Percentiles rank a stretch among this genome's conserved stretches.
These are phyloP conservation scores for Galerucella pusilla DNA, from an alignment of 2,888 invertebrate species.

Conservation along the genomic window DNA sequence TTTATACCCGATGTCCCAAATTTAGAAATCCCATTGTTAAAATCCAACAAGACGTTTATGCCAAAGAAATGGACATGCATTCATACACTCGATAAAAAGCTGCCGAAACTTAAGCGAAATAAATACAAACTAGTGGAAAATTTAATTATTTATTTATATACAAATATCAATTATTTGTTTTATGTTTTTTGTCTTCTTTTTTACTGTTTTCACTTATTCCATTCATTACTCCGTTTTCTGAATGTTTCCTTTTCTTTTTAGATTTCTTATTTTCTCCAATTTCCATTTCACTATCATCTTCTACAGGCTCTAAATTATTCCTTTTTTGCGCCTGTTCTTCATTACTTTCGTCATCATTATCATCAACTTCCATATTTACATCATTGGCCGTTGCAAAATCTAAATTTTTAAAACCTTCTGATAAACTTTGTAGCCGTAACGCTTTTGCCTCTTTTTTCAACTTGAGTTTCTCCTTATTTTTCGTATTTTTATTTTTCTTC, in stretches of 20 bases:
- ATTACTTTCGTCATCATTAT: slow-evolving; percentile 9
- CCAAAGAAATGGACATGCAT: too few species aligned
- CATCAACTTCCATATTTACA: slow-evolving; percentile 28
- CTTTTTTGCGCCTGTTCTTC: slow-evolving; percentile 1
- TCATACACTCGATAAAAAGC: too few species aligned
- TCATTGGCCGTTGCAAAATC: slow-evolving; percentile 33
- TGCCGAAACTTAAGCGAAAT: background rate
- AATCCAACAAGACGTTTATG: too few species aligned
- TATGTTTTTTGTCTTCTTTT: slow-evolving; percentile 12
- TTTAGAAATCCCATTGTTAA: too few species aligned
- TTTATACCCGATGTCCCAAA: too few species aligned
- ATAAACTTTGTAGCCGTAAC: slow-evolving; percentile 64
- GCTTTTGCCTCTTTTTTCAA: slow-evolving; percentile 66
- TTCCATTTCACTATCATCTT: background rate
- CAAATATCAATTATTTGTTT: slow-evolving; percentile 10
- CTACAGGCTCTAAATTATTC: background rate
- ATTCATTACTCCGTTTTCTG: slow-evolving; percentile 3
- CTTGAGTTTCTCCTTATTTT: slow-evolving; percentile 62
- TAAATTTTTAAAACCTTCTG: slow-evolving; percentile 60
- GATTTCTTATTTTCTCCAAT: slow-evolving; percentile 4
- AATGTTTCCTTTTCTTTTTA: slow-evolving; percentile 22
- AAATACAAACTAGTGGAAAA: background rate
- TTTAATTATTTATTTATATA: slow-evolving; percentile 3
- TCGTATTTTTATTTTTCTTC: slow-evolving; percentile 58
- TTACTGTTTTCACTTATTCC: slow-evolving; percentile 17